A percentile compares a stretch with the other conserved stretches of the same genome.
Evolutionary conservation across 2,113 vertebrate species (phyloP).

Genomic region (Pelodiscus sinensis): DNA sequence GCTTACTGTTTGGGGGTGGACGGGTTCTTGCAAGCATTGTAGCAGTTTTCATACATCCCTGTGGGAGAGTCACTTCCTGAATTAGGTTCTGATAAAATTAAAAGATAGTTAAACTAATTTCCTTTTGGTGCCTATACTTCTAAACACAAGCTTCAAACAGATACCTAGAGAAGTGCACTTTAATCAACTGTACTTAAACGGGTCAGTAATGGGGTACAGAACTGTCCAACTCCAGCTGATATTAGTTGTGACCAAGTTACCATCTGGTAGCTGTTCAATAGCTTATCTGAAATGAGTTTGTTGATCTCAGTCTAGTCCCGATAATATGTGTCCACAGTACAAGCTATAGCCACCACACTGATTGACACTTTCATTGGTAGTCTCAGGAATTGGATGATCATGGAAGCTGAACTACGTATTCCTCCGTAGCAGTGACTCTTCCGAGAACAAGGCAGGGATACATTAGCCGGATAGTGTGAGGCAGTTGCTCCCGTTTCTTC

Average conservation of each 20-base stretch:
- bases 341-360: neutral
- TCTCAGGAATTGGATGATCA: neutral
- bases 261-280: neutral
- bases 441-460: neutral
- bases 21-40: neutral
- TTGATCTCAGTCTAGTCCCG: neutral
- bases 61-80: rapidly evolving
- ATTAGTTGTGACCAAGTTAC: neutral
- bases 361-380: neutral
- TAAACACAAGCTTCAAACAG: neutral
- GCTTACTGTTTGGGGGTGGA: rapidly evolving
- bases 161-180: rapidly evolving
- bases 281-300: neutral
- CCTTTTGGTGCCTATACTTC: neutral
- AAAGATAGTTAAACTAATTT: rapidly evolving
- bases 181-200: neutral
- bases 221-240: neutral
- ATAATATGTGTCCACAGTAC: neutral
- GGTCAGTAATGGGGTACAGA: neutral
- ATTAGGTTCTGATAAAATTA: neutral
- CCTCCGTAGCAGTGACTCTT: neutral
- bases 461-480: neutral
- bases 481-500: neutral
- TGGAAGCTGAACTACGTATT: neutral
- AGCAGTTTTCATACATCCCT: neutral